Percentiles rank a stretch among this genome's conserved stretches.
phyloP scores from a whole-genome alignment of 1,140 invertebrate genomes.

The Acromyrmex heyeri region DNA sequence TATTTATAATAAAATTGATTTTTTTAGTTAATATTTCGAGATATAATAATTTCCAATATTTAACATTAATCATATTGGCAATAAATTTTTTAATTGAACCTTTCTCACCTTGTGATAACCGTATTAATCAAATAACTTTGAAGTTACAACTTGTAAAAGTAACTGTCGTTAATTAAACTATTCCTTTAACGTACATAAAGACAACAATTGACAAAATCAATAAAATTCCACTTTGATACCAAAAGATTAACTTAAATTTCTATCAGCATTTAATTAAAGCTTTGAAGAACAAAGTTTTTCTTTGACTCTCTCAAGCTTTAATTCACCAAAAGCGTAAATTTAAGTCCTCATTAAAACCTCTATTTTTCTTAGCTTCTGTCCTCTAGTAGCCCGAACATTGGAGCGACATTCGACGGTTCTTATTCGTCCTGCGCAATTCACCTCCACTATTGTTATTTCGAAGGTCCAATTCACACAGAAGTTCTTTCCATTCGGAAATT shows the following conservation, averaged over 20 bases:
- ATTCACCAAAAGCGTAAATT: constrained; percentile 14
- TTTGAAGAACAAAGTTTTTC: constrained; percentile 3
- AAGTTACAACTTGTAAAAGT: neutral
- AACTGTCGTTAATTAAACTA: neutral
- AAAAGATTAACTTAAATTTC: constrained; percentile 25
- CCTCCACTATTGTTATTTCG: constrained; percentile 16
- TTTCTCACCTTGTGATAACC: neutral
- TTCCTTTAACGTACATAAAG: neutral
- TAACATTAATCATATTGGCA: neutral
- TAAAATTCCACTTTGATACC: neutral
- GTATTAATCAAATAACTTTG: neutral
- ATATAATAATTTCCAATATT: neutral
- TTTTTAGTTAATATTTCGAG: neutral
- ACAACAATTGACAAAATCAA: neutral
- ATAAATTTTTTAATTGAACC: neutral
- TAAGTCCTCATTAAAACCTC: neutral
- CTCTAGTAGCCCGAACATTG: neutral
- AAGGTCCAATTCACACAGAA: constrained; percentile 38
- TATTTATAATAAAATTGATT: neutral
- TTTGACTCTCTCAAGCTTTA: neutral
- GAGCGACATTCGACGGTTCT: neutral
- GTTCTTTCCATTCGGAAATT: constrained; percentile 35
- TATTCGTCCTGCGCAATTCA: neutral
- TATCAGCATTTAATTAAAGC: constrained; percentile 7
- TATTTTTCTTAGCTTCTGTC: neutral